Conservation (phyloP, 1,140 invertebrate species). For the Heliconius melpomene region DNA sequence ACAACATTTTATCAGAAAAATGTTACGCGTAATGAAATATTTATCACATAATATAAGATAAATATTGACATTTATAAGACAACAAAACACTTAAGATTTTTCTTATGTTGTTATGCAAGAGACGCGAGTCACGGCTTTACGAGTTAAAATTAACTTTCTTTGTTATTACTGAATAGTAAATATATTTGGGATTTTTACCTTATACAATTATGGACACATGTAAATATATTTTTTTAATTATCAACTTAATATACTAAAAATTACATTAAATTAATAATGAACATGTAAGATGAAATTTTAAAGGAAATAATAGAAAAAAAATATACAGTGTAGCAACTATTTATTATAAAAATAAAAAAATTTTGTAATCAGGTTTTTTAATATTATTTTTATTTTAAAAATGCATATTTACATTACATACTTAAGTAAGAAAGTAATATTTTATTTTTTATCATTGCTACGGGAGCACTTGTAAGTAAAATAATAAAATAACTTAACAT, state of each 20-base stretch:
- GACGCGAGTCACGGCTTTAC: too few relatives aligned
- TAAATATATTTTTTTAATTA: too few relatives aligned
- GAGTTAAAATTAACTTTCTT: too few relatives aligned
- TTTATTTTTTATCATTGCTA: too few relatives aligned
- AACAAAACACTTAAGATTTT: neutral
- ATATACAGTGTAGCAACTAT: neutral
- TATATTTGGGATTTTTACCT: too few relatives aligned
- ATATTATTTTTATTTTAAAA: neutral
- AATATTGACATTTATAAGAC: neutral
- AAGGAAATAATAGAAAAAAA: neutral
- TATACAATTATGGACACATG: neutral
- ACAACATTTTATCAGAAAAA: neutral
- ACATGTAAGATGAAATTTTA: too few relatives aligned
- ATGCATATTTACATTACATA: too few relatives aligned
- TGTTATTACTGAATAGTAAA: too few relatives aligned
- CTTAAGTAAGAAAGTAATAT: too few relatives aligned
- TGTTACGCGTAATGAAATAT: neutral
- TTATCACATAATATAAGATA: conserved; percentile 4
- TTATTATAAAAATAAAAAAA: neutral
- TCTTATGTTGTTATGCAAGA: neutral
- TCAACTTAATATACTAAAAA: too few relatives aligned
- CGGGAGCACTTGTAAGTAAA: neutral
- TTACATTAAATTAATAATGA: too few relatives aligned
- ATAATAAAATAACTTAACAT: neutral
- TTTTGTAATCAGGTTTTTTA: neutral